These are phyloP conservation scores for Tetrapedia diversipes DNA, from an alignment of 2,888 invertebrate species.

Conservation along the genomic window DNA sequence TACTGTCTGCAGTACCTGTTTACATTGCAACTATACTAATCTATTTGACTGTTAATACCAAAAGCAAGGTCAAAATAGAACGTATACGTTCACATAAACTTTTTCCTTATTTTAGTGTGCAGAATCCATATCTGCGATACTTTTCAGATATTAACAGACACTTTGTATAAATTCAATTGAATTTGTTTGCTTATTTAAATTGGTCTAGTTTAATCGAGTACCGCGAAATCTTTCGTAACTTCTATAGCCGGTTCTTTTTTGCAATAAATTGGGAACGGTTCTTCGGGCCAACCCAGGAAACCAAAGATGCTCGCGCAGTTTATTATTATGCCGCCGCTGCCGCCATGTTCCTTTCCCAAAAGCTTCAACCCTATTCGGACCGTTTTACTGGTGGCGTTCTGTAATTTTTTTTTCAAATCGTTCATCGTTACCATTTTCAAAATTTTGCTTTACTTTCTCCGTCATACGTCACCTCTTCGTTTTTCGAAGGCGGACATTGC, in stretches of 20 bases:
- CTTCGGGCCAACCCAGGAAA: slow-evolving; percentile 76
- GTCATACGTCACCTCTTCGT: neutral
- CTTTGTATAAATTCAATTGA: too few species aligned
- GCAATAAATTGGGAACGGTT: slow-evolving; percentile 72
- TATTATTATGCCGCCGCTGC: slow-evolving; percentile 85
- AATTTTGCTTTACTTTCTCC: neutral
- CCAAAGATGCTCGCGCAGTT: slow-evolving; percentile 87
- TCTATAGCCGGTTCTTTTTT: slow-evolving; percentile 68
- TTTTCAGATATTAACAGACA: too few species aligned
- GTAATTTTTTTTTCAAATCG: neutral
- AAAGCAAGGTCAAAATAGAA: too few species aligned
- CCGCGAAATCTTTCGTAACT: slow-evolving; percentile 64
- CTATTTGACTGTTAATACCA: too few species aligned
- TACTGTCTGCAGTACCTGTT: too few species aligned
- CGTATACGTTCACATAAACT: too few species aligned
- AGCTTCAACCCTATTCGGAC: slow-evolving; percentile 79
- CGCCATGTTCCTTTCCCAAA: slow-evolving; percentile 81
- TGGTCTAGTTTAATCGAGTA: slow-evolving; percentile 36
- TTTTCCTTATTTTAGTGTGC: too few species aligned
- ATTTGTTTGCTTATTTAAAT: too few species aligned
- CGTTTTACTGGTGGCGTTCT: slow-evolving; percentile 59
- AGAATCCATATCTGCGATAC: too few species aligned
- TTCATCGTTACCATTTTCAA: neutral
- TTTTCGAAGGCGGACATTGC: neutral
- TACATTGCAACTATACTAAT: too few species aligned